These are phyloP conservation scores for Drosophila atroscutellata DNA, from an alignment of 2,888 invertebrate species.

Conservation along the genomic window DNA sequence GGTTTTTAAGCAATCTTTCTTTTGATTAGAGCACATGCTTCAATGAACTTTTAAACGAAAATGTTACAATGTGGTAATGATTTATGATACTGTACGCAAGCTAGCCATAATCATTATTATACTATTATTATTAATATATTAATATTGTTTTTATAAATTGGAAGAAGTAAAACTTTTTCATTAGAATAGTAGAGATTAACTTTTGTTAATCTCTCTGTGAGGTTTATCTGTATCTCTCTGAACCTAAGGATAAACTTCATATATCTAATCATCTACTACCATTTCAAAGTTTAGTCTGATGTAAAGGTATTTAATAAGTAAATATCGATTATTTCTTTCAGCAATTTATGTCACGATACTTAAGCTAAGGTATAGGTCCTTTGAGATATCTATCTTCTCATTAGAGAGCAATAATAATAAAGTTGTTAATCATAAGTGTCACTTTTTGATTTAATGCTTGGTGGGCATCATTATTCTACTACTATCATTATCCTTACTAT, in stretches of 20 bases:
- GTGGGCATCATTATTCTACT: background rate
- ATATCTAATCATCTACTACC: no score
- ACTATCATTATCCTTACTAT: background rate
- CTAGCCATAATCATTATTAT: background rate
- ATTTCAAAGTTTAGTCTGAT: background rate
- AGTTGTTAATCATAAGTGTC: no score
- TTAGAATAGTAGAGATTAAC: background rate
- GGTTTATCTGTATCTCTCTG: background rate
- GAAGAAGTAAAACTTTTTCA: accelerated
- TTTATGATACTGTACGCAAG: accelerated
- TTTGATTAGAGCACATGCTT: background rate
- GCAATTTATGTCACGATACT: accelerated
- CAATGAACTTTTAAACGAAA: background rate
- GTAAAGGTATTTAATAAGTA: background rate
- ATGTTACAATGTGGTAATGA: background rate
- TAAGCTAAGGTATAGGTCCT: accelerated
- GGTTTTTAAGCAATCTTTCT: background rate
- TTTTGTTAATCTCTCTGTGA: background rate
- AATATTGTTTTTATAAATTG: background rate
- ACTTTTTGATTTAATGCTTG: no score
- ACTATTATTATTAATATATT: background rate
- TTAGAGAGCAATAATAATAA: background rate
- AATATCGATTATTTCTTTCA: no score
- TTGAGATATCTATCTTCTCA: background rate
- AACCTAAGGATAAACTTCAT: background rate